Evolutionary conservation across 2,113 vertebrate genomes (phyloP).

Genomic region (Perccottus glenii): DNA sequence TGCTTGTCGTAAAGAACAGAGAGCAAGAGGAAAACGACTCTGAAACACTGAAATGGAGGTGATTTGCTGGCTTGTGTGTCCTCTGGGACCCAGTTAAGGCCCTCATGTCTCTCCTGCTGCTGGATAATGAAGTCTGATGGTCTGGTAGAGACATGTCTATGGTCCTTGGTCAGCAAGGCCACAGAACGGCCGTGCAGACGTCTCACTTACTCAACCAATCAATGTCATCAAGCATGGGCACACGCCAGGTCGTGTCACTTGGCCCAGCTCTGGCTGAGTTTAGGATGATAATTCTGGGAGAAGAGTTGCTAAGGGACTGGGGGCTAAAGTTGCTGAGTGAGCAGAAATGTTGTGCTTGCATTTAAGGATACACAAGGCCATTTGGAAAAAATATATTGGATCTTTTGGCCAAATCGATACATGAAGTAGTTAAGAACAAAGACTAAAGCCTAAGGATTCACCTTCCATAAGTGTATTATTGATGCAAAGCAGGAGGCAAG

Average conservation of each 20-base stretch:
- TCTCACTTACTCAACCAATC: slow-evolving; percentile 52
- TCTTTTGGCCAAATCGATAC: not conserved
- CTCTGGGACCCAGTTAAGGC: slow-evolving; percentile 31
- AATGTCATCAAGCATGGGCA: slow-evolving; percentile 6
- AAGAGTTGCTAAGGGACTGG: slow-evolving; percentile 9
- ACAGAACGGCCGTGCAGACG: slow-evolving; percentile 26
- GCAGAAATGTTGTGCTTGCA: not conserved
- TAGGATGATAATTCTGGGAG: slow-evolving; percentile 8
- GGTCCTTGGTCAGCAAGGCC: slow-evolving; percentile 46
- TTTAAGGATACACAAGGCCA: slow-evolving; percentile 18
- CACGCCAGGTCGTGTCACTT: not conserved
- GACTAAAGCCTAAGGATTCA: not conserved
- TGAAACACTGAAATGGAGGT: slow-evolving; percentile 30
- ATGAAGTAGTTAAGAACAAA: not conserved
- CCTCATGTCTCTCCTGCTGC: slow-evolving; percentile 20
- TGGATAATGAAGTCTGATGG: slow-evolving; percentile 48
- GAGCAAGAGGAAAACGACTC: slow-evolving; percentile 23
- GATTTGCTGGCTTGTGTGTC: slow-evolving; percentile 39
- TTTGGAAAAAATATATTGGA: not conserved
- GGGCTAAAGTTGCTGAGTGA: slow-evolving; percentile 17
- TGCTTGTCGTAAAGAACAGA: slow-evolving; percentile 25
- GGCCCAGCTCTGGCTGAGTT: slow-evolving; percentile 1
- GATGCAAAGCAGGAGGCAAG: not conserved
- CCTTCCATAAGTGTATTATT: not conserved
- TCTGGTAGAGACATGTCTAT: slow-evolving; percentile 20